phyloP scores from a whole-genome alignment of 2,113 vertebrate genomes.

The Hiodon tergisus region DNA sequence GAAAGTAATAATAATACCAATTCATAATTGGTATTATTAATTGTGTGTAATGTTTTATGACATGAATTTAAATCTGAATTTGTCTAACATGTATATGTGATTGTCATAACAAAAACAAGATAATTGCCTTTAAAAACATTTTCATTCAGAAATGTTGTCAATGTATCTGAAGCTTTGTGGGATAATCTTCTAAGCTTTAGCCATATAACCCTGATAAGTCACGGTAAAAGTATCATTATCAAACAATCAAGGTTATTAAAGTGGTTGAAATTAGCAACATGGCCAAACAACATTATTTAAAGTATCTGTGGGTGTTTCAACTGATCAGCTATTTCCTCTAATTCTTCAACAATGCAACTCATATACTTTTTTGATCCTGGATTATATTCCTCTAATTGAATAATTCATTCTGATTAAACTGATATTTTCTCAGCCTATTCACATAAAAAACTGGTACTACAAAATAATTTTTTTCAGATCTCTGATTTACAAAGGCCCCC shows the following conservation, averaged over 20 bases:
- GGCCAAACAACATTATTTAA: conserved; percentile 40
- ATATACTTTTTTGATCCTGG: conserved; percentile 1
- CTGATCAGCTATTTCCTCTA: not conserved
- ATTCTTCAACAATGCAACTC: not conserved
- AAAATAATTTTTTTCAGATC: conserved; percentile 27
- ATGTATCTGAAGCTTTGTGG: conserved; percentile 59
- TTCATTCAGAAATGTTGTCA: conserved; percentile 68
- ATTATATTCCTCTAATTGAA: conserved; percentile 40
- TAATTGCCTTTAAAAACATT: conserved; percentile 48
- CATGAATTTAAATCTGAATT: too few relatives aligned
- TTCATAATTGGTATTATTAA: too few relatives aligned
- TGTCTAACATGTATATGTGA: too few relatives aligned
- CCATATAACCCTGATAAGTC: conserved; percentile 64
- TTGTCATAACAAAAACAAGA: too few relatives aligned
- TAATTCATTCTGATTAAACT: conserved; percentile 67
- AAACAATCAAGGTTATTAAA: conserved; percentile 82
- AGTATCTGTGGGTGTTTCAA: conserved; percentile 8
- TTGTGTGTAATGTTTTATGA: too few relatives aligned
- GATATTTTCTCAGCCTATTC: conserved; percentile 53
- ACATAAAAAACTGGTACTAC: conserved; percentile 49
- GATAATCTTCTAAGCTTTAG: conserved; percentile 69
- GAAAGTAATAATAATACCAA: too few relatives aligned
- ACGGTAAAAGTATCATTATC: conserved; percentile 79
- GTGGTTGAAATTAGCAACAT: conserved; percentile 58
- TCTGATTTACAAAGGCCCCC: conserved; percentile 14